Evolutionary conservation across 2,113 vertebrate genomes (phyloP).

Genomic region (Beaufortia kweichowensis): DNA sequence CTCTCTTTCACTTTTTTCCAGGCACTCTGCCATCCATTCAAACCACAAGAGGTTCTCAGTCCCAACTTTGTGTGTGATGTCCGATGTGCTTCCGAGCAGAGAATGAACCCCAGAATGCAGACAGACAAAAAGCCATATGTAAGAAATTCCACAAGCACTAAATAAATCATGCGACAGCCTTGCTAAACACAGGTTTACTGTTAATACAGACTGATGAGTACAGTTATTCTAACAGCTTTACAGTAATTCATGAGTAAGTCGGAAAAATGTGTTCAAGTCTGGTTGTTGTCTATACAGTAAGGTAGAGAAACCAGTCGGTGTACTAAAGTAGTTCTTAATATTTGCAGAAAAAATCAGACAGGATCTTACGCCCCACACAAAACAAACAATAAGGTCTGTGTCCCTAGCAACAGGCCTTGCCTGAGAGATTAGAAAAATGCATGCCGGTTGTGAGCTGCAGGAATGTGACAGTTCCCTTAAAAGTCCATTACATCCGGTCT

Average conservation of each 20-base stretch:
- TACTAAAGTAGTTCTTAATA: background rate
- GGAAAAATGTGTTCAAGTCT: conserved; percentile 1
- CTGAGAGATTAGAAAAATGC: background rate
- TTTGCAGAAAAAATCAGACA: background rate
- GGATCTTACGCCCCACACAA: conserved; percentile 4
- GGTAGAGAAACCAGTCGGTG: background rate
- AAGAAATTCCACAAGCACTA: background rate
- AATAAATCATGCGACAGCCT: conserved; percentile 31
- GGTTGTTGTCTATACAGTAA: background rate
- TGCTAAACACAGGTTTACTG: background rate
- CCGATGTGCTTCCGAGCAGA: background rate
- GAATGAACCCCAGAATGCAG: background rate
- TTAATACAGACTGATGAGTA: background rate
- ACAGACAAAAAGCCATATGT: background rate
- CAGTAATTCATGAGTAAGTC: conserved; percentile 25
- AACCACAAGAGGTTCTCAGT: background rate
- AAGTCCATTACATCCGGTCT: conserved; percentile 42
- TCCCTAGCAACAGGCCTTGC: conserved; percentile 34
- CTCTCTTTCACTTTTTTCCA: background rate
- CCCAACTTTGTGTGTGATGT: background rate
- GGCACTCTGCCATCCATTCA: background rate
- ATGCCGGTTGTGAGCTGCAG: conserved; percentile 1
- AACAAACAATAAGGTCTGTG: conserved; percentile 27
- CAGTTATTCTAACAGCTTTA: background rate
- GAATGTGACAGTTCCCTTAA: conserved; percentile 16